Conservation (phyloP, 2,113 vertebrate species). For the Synchiropus splendidus region DNA sequence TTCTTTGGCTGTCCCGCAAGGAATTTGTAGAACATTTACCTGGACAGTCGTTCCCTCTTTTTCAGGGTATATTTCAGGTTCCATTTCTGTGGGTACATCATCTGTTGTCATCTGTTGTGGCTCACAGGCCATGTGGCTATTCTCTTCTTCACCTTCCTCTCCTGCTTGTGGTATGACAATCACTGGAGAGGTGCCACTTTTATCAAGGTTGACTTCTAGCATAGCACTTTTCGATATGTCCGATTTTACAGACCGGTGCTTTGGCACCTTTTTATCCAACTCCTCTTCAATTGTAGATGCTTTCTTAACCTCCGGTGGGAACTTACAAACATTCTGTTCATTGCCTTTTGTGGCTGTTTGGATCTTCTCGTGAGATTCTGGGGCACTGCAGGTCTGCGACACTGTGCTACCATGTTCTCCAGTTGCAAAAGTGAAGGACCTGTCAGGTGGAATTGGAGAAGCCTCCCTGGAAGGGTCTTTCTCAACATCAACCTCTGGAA, state of each 20-base stretch:
- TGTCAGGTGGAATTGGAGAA: conserved; percentile 55
- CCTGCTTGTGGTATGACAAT: conserved; percentile 60
- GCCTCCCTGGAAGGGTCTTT: conserved; percentile 61
- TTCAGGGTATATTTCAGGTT: too few relatives aligned
- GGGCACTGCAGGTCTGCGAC: conserved; percentile 5
- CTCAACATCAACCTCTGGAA: conserved; percentile 60
- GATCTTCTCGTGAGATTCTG: too few relatives aligned
- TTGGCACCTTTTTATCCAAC: conserved; percentile 13
- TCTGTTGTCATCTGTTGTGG: conserved; percentile 49
- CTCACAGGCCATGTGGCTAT: conserved; percentile 49
- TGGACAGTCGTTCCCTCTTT: background rate
- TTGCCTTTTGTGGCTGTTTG: too few relatives aligned
- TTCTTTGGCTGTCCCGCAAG: background rate
- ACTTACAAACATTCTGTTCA: too few relatives aligned
- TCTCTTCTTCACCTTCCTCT: conserved; percentile 48
- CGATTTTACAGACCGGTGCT: background rate
- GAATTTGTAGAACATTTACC: background rate
- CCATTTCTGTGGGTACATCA: background rate
- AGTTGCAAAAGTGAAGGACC: conserved; percentile 42
- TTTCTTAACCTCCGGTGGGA: too few relatives aligned
- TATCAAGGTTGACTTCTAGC: too few relatives aligned
- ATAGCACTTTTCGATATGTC: too few relatives aligned
- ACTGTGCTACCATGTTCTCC: conserved; percentile 21
- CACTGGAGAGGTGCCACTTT: conserved; percentile 35
- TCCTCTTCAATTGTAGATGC: conserved; percentile 8